Percentiles rank a stretch among this genome's conserved stretches.
These are phyloP conservation scores for Mus minutoides DNA, from an alignment of 2,797 vertebrate genomes.

Conservation along the genomic window DNA sequence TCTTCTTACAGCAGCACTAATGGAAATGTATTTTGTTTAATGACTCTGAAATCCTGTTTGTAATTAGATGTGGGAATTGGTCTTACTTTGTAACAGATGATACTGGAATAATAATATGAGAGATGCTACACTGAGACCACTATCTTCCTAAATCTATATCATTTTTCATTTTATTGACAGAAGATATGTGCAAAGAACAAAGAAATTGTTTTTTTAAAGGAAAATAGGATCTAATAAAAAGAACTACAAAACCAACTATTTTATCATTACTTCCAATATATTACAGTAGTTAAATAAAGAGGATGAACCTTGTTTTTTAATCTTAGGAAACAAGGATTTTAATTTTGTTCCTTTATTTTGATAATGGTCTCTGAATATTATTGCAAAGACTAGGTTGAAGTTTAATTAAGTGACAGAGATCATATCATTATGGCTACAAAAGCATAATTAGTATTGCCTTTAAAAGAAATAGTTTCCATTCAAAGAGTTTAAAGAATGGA, in stretches of 20 bases:
- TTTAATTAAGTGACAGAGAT: conserved; percentile 81
- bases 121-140: conserved; percentile 89
- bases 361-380: conserved; percentile 70
- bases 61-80: conserved; percentile 97
- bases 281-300: conserved; percentile 62
- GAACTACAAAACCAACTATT: conserved; percentile 81
- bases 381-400: conserved; percentile 73
- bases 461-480: conserved; percentile 77
- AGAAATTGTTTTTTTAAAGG: conserved; percentile 87
- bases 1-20: conserved; percentile 90
- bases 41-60: conserved; percentile 94
- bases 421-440: conserved; percentile 77
- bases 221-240: conserved; percentile 87
- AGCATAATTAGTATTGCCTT: conserved; percentile 81
- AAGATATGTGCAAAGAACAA: conserved; percentile 87
- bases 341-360: conserved; percentile 70
- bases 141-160: conserved; percentile 89
- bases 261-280: conserved; percentile 75
- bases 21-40: conserved; percentile 94
- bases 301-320: conserved; percentile 77
- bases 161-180: conserved; percentile 93
- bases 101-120: conserved; percentile 94
- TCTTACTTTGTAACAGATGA: conserved; percentile 95
- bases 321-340: conserved; percentile 78
- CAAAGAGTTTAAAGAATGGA: conserved; percentile 73